Percentiles rank a stretch among this genome's conserved stretches.
These are phyloP conservation scores for Anagrus nilaparvatae DNA, from an alignment of 1,140 invertebrate species.

Conservation along the genomic window DNA sequence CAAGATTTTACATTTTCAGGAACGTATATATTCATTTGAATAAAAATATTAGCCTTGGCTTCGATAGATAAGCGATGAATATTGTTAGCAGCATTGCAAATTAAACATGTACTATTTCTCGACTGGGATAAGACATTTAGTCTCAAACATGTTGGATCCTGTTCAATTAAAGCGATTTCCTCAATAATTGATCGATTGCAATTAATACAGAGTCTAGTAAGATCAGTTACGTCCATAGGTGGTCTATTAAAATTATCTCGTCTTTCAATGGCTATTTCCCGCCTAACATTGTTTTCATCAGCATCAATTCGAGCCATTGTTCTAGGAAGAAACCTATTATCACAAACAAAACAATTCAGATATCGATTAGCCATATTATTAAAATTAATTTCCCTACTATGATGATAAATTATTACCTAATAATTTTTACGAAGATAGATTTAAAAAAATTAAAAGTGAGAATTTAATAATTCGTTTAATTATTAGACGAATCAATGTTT, in stretches of 20 bases:
- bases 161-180: not conserved
- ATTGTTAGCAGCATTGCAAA: not conserved
- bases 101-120: not conserved
- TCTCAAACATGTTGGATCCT: not conserved
- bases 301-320: not conserved
- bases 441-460: too few relatives aligned
- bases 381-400: too few relatives aligned
- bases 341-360: slow-evolving; percentile 12
- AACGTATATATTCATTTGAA: not conserved
- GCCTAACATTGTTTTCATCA: not conserved
- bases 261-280: not conserved
- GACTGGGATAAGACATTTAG: not conserved
- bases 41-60: not conserved
- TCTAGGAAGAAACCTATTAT: not conserved
- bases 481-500: too few relatives aligned
- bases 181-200: not conserved
- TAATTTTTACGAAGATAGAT: too few relatives aligned
- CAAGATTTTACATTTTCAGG: not conserved
- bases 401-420: too few relatives aligned
- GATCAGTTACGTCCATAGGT: not conserved
- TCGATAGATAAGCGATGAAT: too few relatives aligned
- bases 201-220: not conserved
- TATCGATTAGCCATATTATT: too few relatives aligned
- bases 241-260: not conserved
- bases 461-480: too few relatives aligned